Conservation (phyloP, 2,113 vertebrate species). For the Sturnira hondurensis region DNA sequence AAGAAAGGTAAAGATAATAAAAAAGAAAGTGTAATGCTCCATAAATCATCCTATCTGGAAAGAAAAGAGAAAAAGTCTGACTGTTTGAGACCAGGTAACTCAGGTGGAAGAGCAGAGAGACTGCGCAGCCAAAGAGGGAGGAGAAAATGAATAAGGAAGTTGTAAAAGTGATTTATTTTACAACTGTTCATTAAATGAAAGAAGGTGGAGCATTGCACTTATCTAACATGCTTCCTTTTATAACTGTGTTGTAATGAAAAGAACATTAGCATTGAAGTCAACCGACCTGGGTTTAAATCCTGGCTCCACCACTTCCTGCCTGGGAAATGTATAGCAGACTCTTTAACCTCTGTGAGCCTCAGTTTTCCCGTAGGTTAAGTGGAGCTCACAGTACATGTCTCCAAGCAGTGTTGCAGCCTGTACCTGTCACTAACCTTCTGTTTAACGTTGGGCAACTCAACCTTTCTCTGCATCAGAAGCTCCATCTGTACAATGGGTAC, state of each 20-base stretch:
- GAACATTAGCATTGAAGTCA: background rate
- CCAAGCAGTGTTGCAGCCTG: background rate
- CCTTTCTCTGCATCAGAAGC: background rate
- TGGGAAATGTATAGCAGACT: background rate
- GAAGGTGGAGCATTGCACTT: background rate
- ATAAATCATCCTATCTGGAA: background rate
- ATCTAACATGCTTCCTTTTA: background rate
- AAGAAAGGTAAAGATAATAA: background rate
- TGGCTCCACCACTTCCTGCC: background rate
- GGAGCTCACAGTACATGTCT: background rate
- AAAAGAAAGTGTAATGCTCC: background rate
- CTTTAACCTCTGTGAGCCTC: background rate
- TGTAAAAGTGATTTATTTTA: conserved; percentile 50
- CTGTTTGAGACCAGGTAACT: conserved; percentile 1
- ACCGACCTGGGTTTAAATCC: background rate
- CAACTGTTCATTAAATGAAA: conserved; percentile 28
- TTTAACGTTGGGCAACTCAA: background rate
- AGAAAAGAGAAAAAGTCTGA: background rate
- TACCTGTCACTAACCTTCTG: background rate
- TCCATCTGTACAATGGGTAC: background rate
- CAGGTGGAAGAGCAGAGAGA: background rate
- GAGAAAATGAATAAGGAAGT: background rate
- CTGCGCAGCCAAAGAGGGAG: background rate
- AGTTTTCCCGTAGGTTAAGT: background rate
- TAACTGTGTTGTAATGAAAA: background rate